Evolutionary conservation across 2,113 vertebrate genomes (phyloP).

Genomic region (Hyaena hyaena): DNA sequence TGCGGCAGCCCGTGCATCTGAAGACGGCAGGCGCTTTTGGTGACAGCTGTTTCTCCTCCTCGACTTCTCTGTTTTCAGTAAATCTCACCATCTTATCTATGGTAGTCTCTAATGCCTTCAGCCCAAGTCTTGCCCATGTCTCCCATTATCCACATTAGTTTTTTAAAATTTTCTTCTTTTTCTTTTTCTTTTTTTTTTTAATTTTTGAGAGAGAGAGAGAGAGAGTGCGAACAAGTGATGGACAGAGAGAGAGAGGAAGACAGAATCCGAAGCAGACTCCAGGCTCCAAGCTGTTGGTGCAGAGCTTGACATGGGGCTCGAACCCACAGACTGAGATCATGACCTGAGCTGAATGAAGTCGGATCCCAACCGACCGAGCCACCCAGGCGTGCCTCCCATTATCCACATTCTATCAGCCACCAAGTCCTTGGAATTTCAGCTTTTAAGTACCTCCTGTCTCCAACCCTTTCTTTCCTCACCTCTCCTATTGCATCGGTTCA

Average conservation of each 20-base stretch:
- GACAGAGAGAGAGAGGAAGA: too few species aligned
- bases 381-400: background rate
- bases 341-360: too few species aligned
- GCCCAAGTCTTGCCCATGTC: background rate
- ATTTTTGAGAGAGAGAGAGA: too few species aligned
- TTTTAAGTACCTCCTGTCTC: background rate
- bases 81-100: background rate
- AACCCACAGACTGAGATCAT: too few species aligned
- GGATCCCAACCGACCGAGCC: too few species aligned
- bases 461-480: background rate
- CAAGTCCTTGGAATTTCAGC: background rate
- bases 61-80: background rate
- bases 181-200: too few species aligned
- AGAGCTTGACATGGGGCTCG: too few species aligned
- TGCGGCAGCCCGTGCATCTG: background rate
- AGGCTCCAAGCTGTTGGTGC: too few species aligned
- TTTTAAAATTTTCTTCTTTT: too few species aligned
- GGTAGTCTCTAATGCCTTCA: background rate
- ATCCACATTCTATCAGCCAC: background rate
- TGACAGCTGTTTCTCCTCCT: background rate
- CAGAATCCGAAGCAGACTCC: too few species aligned
- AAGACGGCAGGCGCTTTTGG: background rate
- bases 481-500: background rate
- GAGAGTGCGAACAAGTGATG: too few species aligned
- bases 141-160: too few species aligned